These are phyloP conservation scores for Perdita meconis DNA, from an alignment of 2,888 invertebrate genomes.

Conservation along the genomic window DNA sequence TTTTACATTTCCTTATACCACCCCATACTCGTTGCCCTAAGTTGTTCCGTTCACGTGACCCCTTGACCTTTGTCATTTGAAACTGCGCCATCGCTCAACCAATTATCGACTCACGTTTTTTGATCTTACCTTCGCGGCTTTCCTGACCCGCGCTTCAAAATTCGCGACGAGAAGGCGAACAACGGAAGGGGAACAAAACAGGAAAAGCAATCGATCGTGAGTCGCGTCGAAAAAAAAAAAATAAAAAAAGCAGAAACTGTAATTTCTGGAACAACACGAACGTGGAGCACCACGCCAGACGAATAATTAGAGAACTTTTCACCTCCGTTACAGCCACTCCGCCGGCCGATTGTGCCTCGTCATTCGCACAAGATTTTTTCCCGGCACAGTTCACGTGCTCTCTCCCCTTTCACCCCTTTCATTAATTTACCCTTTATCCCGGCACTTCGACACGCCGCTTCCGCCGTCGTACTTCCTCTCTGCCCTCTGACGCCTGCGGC, in stretches of 20 bases:
- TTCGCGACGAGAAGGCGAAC: neutral
- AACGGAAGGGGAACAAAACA: neutral
- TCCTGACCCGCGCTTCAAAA: neutral
- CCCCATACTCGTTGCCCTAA: neutral
- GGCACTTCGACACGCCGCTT: conserved; percentile 27
- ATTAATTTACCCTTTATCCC: conserved; percentile 2
- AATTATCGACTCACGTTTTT: neutral
- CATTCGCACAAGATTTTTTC: neutral
- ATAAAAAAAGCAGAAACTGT: too few relatives aligned
- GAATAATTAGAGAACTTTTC: conserved; percentile 27
- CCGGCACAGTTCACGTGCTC: neutral
- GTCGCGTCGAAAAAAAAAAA: neutral
- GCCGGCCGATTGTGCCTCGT: neutral
- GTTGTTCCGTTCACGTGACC: neutral
- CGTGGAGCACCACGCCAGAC: neutral
- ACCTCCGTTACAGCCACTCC: neutral
- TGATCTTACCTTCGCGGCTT: neutral
- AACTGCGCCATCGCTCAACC: neutral
- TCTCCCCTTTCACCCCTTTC: conserved; percentile 1
- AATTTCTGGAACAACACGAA: neutral
- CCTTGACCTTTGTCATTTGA: conserved; percentile 20
- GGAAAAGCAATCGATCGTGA: conserved; percentile 10
- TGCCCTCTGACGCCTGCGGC: conserved; percentile 8
- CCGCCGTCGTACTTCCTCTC: conserved; percentile 22
- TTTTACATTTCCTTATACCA: neutral